Evolutionary conservation across 2,113 vertebrate genomes (phyloP).

Genomic region (Engystomops pustulosus): DNA sequence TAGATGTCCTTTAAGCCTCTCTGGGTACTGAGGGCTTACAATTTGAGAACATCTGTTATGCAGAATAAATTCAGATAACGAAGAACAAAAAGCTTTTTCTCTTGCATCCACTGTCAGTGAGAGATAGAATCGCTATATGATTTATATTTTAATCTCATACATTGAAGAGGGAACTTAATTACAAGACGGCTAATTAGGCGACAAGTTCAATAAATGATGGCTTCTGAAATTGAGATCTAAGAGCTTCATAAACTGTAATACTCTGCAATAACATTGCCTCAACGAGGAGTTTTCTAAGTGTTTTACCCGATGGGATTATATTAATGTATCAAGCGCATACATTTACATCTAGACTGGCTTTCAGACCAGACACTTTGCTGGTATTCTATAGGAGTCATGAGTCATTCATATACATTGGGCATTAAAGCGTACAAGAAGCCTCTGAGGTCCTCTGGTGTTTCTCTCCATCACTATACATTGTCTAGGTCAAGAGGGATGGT

Average conservation of each 20-base stretch:
- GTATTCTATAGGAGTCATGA: too few species aligned
- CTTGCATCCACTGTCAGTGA: not conserved
- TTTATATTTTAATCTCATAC: conserved; percentile 1
- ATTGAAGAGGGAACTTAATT: conserved; percentile 6
- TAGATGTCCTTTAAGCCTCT: too few species aligned
- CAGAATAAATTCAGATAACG: not conserved
- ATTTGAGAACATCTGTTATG: not conserved
- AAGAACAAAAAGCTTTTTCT: not conserved
- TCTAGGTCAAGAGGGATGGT: too few species aligned
- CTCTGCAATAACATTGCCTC: not conserved
- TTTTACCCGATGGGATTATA: not conserved
- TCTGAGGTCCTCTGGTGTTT: too few species aligned
- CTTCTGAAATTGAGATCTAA: not conserved
- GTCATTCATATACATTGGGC: too few species aligned
- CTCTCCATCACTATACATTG: too few species aligned
- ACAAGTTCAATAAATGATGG: conserved; percentile 3
- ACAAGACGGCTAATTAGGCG: not conserved
- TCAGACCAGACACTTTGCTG: not conserved
- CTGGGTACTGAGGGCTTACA: not conserved
- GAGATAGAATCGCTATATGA: not conserved
- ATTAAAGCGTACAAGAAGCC: too few species aligned
- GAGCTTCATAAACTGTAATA: not conserved
- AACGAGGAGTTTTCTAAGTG: not conserved
- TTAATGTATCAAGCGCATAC: not conserved
- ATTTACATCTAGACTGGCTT: not conserved